Base-by-base conservation (phyloP, 1,140 invertebrate species). In the Drosophila simulans region DNA sequence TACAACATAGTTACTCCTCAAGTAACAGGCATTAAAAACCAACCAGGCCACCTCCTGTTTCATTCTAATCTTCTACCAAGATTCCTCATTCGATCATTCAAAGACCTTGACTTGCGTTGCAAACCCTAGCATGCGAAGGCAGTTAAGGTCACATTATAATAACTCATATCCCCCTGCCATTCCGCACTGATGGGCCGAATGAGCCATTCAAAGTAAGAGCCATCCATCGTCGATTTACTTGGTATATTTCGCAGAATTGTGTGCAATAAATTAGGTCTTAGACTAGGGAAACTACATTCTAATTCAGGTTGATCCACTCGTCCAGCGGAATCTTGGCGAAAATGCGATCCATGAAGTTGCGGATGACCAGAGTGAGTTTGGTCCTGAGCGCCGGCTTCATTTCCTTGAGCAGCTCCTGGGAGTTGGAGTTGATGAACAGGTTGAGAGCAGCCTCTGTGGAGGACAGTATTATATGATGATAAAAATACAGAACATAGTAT, bases 341-440 rank as follows among this genome's bases (percentile, higher is more conserved):
- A 11, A 97, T 92, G 71, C 95, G 95, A 74, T 96, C 94, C 17
- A 97, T 94, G 83, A 97, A 97, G 48, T 94, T 93, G 11, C 94
- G 94, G 94, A 97, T 96, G 39, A 95, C 95, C 48, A 94, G 93
- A 5, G 96, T 94, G 2, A 97, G 92, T 86, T 97, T 97, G 66
- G 94, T 94, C 73, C 96, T 95, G 31, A 97, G 93, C 89, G 96
- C 95, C 0, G 96, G 96, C 91, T 97, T 97, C 96, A 97, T 97
- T 93, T 97, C 96, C 83, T 96, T 96, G 10, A 97, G 88, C 8
- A 97, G 92, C 71, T 97, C 96, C 83, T 97, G 96, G 1, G 95
- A 94, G 88, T 97, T 96, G 0, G 95, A 96, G 89, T 97, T 97
- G 89, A 97, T 97, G 91, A 97, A 97, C n/a, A 91, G 73, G 92